Percentiles rank a stretch among this genome's conserved stretches.
Evolutionary conservation across 2,113 vertebrate species (phyloP).

Genomic region (Otus sunia): DNA sequence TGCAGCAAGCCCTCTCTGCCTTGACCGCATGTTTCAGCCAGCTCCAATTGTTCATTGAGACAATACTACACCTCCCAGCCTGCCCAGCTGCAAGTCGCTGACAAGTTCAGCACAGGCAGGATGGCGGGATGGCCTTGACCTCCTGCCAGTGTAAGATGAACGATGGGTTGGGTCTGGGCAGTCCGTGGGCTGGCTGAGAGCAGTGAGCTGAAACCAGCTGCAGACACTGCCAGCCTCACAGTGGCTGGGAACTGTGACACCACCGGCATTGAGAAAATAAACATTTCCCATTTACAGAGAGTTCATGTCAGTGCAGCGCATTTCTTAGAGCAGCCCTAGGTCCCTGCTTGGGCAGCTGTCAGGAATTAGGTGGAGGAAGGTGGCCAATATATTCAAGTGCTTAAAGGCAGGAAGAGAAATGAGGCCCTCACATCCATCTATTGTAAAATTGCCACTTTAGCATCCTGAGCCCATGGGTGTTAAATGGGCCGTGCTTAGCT

Average conservation of each 20-base stretch:
- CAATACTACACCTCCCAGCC: slow-evolving; percentile 5
- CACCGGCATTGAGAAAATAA: neutral
- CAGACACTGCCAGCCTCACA: neutral
- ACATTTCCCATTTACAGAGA: slow-evolving; percentile 2
- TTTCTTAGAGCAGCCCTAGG: neutral
- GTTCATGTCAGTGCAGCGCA: neutral
- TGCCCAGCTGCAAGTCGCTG: neutral
- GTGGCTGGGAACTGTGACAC: neutral
- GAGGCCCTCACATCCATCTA: slow-evolving; percentile 67
- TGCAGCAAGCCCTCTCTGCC: neutral
- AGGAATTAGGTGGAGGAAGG: slow-evolving; percentile 66
- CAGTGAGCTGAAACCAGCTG: neutral
- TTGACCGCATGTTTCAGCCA: neutral
- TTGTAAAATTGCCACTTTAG: slow-evolving; percentile 69
- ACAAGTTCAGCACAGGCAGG: neutral
- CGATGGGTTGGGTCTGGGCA: neutral
- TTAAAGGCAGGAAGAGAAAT: slow-evolving; percentile 65
- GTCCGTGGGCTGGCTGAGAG: neutral
- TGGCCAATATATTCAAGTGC: slow-evolving; percentile 47
- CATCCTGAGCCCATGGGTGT: slow-evolving; percentile 62
- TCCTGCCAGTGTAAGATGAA: neutral
- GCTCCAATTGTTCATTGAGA: neutral
- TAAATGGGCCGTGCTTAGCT: slow-evolving; percentile 40
- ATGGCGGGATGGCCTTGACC: slow-evolving; percentile 10
- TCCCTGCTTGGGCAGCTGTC: slow-evolving; percentile 60